Base-by-base conservation (phyloP, 2,797 vertebrate species). In the Staurois parvus region DNA sequence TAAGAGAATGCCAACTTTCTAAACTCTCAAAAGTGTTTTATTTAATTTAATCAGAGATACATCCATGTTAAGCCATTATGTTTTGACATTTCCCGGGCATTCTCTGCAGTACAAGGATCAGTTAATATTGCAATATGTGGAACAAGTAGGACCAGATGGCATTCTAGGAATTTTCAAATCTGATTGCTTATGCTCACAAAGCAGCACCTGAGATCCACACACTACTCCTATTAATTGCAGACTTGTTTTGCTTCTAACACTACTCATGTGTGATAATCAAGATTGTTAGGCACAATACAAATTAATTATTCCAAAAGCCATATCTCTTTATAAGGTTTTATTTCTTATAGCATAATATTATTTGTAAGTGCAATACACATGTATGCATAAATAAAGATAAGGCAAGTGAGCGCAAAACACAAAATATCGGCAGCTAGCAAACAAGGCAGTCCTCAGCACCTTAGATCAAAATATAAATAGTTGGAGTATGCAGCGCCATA, bases 141-240 rank as follows among this genome's bases (percentile, higher is more conserved):
- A 82, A 45, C 26, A 64, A 62, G 79, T 81, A 62, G 56, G 67
- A 81, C 79, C 79, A 81, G 79, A 81, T 81, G 79, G 79, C 69
- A 24, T 72, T 24, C 24, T 45, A 80, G 37, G 79, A 69, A 72
- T 81, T 81, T 40, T 62, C 12, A 59, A 81, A 72, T 74, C 10
- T n/a, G 34, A 56, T 59, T 74, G 48, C 42, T 42, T 34, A 74
- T 66, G 70, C 37, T 82, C 56, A 37, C 56, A 73, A 56, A 73
- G 30, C 52, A 62, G 73, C 79, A 82, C 79, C 79, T 82, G 78
- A 69, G 78, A 80, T 80, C 9, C 42, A 80, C 40, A n/a, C 67
- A 70, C 19, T 69, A 3, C 32, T 52, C 17, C n/a, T 40, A 70
- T 70, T 80, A 80, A 52, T 30, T 82, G 56, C 56, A 73, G 21